These are phyloP conservation scores for Alsophila aescularia DNA, from an alignment of 2,888 invertebrate genomes.

Conservation along the genomic window DNA sequence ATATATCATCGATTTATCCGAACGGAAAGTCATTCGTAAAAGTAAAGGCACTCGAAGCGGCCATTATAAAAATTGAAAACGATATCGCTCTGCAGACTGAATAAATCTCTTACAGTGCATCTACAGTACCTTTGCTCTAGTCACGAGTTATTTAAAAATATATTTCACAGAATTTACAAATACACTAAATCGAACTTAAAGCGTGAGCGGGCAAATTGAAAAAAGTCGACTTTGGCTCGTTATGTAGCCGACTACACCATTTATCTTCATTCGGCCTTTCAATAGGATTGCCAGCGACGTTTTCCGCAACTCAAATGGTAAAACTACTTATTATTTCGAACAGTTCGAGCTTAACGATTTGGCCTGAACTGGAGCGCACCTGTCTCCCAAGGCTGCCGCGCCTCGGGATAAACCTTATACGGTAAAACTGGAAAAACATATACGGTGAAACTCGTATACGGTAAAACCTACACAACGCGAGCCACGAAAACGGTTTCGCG, in stretches of 20 bases:
- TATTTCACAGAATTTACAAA: constrained; percentile 65
- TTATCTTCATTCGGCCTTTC: constrained; percentile 82
- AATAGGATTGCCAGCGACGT: constrained; percentile 79
- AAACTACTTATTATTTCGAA: constrained; percentile 82
- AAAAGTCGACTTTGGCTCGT: constrained; percentile 80
- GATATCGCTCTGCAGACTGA: constrained; percentile 36
- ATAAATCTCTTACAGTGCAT: constrained; percentile 35
- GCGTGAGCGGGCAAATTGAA: constrained; percentile 73
- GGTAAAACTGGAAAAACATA: neutral
- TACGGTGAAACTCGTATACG: constrained; percentile 1
- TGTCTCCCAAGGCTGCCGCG: constrained; percentile 47
- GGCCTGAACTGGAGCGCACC: constrained; percentile 66
- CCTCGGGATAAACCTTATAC: constrained; percentile 1
- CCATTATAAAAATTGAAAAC: constrained; percentile 39
- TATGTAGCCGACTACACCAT: constrained; percentile 76
- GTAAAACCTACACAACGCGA: neutral
- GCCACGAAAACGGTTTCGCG: constrained; percentile 15
- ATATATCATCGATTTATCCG: constrained; percentile 11
- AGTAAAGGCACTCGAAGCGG: constrained; percentile 32
- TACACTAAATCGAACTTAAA: constrained; percentile 72
- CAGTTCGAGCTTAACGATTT: constrained; percentile 78
- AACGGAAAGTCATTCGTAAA: constrained; percentile 22
- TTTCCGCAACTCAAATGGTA: constrained; percentile 77
- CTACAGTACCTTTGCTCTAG: constrained; percentile 15
- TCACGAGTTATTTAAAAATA: constrained; percentile 44